Evolutionary conservation across 2,797 vertebrate genomes (phyloP).

Genomic region (Moxostoma hubbsi): DNA sequence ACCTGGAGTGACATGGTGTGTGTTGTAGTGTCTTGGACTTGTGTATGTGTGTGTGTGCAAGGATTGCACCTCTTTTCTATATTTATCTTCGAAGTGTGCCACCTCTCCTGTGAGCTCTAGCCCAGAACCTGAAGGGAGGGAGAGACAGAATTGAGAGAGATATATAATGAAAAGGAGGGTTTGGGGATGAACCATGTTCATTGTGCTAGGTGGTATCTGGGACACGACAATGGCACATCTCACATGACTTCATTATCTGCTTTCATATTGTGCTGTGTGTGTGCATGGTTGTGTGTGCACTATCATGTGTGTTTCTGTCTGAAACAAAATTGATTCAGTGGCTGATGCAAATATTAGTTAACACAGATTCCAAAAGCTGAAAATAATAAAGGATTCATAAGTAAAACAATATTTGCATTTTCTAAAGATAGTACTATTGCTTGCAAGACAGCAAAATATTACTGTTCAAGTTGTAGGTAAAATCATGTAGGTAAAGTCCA

Average conservation of each 20-base stretch:
- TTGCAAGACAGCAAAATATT: too few species aligned
- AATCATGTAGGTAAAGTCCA: too few species aligned
- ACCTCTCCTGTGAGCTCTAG: conserved; percentile 90
- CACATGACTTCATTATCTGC: conserved; percentile 33
- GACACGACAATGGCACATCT: conserved; percentile 58
- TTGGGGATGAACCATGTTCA: conserved; percentile 51
- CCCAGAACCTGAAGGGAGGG: conserved; percentile 78
- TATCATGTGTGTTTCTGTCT: conserved; percentile 53
- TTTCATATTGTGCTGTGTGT: conserved; percentile 21
- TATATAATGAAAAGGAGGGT: conserved; percentile 48
- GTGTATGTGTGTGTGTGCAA: conserved; percentile 51
- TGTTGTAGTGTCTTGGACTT: conserved; percentile 46
- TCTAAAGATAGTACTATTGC: too few species aligned
- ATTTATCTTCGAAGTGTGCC: conserved; percentile 89
- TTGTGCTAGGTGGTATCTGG: conserved; percentile 52
- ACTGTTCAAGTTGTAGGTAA: too few species aligned
- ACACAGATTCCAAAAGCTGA: too few species aligned
- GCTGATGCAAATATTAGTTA: too few species aligned
- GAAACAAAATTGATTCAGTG: too few species aligned
- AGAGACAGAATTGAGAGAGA: conserved; percentile 13
- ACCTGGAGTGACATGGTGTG: conserved; percentile 33
- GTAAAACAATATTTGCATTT: too few species aligned
- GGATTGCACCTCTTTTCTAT: conserved; percentile 84
- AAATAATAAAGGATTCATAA: too few species aligned
- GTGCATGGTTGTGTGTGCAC: neutral